These are phyloP conservation scores for Oconnorella tubifera DNA, from an alignment of 2,888 invertebrate genomes.

Conservation along the genomic window DNA sequence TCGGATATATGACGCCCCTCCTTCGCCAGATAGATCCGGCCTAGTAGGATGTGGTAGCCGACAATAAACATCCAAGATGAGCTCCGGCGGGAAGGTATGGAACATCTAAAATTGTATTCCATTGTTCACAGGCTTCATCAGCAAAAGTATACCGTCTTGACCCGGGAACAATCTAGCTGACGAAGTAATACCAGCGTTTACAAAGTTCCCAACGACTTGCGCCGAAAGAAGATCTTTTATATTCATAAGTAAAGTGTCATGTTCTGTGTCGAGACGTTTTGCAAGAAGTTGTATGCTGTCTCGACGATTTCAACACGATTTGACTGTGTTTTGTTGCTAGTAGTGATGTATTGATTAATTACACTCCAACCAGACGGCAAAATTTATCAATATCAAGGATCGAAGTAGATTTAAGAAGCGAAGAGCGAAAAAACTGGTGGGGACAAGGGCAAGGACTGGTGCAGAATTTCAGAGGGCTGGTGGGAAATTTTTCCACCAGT, in stretches of 20 bases:
- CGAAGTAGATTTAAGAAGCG: too few species aligned
- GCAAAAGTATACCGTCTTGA: constrained; percentile 2
- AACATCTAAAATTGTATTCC: constrained; percentile 1
- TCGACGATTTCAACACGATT: constrained; percentile 1
- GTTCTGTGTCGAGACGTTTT: neutral
- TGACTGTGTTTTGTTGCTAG: neutral
- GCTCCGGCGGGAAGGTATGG: constrained; percentile 1
- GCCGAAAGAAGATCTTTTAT: constrained; percentile 1
- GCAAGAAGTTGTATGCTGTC: constrained; percentile 1
- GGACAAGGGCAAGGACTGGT: too few species aligned
- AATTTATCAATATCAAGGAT: too few species aligned
- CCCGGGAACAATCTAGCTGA: constrained; percentile 2
- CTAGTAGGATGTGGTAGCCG: neutral
- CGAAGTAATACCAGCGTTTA: neutral
- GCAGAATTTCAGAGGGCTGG: too few species aligned
- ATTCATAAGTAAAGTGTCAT: neutral
- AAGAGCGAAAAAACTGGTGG: too few species aligned
- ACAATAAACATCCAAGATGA: constrained; percentile 1
- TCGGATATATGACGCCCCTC: too few species aligned
- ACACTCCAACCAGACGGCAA: too few species aligned
- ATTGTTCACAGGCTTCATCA: constrained; percentile 2
- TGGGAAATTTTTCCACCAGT: too few species aligned
- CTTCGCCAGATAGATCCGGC: too few species aligned
- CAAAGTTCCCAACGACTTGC: neutral
- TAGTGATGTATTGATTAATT: too few species aligned